Percentiles rank a stretch among this genome's conserved stretches.
Conservation (phyloP, 2,888 invertebrate species). For the Harpalus rufipes region DNA sequence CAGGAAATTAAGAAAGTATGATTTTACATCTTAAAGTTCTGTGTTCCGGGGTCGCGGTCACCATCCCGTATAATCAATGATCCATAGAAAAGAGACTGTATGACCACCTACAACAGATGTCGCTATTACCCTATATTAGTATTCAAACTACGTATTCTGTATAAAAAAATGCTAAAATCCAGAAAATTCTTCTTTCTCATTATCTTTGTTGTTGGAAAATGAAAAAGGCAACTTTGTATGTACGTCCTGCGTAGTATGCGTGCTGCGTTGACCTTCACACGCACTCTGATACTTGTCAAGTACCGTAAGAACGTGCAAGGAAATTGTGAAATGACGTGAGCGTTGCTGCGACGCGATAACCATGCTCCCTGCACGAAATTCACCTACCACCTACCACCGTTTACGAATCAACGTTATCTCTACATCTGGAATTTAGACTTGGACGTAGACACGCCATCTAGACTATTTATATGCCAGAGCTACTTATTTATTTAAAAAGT, state of each 20-base stretch:
- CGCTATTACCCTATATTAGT: no score
- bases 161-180: no score
- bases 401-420: slow-evolving; percentile 26
- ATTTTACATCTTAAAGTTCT: no score
- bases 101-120: no score
- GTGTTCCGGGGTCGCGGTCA: no score
- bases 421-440: slow-evolving; percentile 15
- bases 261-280: slow-evolving; percentile 33
- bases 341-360: slow-evolving; percentile 24
- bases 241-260: slow-evolving; percentile 17
- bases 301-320: slow-evolving; percentile 37
- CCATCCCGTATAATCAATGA: no score
- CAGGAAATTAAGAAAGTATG: no score
- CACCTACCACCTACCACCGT: neutral
- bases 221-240: neutral
- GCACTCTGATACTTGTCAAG: slow-evolving; percentile 35
- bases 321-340: slow-evolving; percentile 48
- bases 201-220: no score
- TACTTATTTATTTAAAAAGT: slow-evolving; percentile 24
- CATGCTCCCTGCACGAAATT: slow-evolving; percentile 40
- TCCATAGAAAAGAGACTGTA: no score
- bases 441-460: neutral
- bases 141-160: no score
- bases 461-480: slow-evolving; percentile 9
- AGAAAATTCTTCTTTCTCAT: no score